Evolutionary conservation across 2,888 invertebrate genomes (phyloP).

Genomic region (Creontiades dilutus): DNA sequence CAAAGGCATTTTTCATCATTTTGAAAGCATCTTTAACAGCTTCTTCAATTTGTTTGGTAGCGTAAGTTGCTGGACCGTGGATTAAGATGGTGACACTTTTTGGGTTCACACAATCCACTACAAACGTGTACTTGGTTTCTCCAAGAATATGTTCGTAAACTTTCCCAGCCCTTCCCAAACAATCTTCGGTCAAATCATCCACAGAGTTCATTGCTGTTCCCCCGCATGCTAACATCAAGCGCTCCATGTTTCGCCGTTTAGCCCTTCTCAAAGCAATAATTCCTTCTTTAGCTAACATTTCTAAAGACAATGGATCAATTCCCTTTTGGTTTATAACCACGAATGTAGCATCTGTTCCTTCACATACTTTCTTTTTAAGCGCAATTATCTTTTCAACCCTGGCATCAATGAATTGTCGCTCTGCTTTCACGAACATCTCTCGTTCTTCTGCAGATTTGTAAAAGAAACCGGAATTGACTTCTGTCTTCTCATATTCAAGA

Average conservation of each 20-base stretch:
- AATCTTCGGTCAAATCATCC: slow-evolving; percentile 92
- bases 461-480: slow-evolving; percentile 97
- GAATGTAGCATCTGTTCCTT: slow-evolving; percentile 92
- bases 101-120: slow-evolving; percentile 97
- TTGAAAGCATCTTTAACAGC: slow-evolving; percentile 97
- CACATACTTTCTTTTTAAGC: slow-evolving; percentile 95
- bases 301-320: slow-evolving; percentile 97
- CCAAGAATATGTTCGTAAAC: slow-evolving; percentile 99
- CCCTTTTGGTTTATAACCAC: slow-evolving; percentile 99
- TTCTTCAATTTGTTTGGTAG: slow-evolving; percentile 96
- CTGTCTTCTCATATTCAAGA: slow-evolving; percentile 97
- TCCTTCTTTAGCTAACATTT: slow-evolving; percentile 96
- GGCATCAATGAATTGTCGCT: slow-evolving; percentile 96
- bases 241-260: slow-evolving; percentile 99
- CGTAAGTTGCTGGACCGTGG: slow-evolving; percentile 98
- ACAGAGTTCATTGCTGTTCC: slow-evolving; percentile 97
- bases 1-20: slow-evolving; percentile 97
- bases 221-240: slow-evolving; percentile 95
- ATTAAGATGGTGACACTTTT: slow-evolving; percentile 97
- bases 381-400: slow-evolving; percentile 95
- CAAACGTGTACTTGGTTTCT: slow-evolving; percentile 98
- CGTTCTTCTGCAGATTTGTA: slow-evolving; percentile 98
- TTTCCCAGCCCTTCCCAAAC: slow-evolving; percentile 94
- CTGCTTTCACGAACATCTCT: slow-evolving; percentile 95
- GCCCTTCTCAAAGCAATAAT: slow-evolving; percentile 96